Evolutionary conservation across 2,797 vertebrate species (phyloP).

Genomic region (Argya squamiceps): DNA sequence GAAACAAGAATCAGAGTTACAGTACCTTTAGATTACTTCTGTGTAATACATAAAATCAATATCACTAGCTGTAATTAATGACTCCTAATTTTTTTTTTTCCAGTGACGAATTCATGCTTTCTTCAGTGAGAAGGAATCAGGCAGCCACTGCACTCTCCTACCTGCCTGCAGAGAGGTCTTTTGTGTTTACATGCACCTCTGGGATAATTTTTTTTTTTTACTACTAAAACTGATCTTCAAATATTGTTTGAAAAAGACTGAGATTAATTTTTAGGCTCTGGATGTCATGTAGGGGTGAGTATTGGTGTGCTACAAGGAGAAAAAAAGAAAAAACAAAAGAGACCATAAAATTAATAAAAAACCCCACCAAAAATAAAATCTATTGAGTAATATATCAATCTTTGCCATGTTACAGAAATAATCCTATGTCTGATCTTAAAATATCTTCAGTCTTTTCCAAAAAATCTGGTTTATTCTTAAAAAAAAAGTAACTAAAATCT

Average conservation of each 20-base stretch:
- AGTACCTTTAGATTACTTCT: neutral
- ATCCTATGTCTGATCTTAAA: neutral
- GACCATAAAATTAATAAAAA: neutral
- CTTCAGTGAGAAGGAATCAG: neutral
- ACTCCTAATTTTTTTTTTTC: neutral
- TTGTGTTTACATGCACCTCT: neutral
- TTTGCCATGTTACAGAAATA: neutral
- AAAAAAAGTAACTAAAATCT: neutral
- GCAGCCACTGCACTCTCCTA: neutral
- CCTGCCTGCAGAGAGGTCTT: neutral
- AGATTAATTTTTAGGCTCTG: neutral
- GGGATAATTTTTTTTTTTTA: neutral
- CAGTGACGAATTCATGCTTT: neutral
- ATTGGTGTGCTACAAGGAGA: neutral
- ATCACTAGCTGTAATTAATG: neutral
- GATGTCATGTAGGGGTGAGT: neutral
- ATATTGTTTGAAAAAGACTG: neutral
- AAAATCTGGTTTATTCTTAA: neutral
- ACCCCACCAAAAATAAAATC: rapidly evolving
- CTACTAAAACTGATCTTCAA: neutral
- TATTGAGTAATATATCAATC: neutral
- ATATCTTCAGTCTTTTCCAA: neutral
- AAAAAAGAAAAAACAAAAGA: no score
- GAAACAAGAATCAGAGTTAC: neutral
- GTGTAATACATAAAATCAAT: neutral